phyloP scores from a whole-genome alignment of 2,888 invertebrate species.

The Dimorphilus gyrociliatus region DNA sequence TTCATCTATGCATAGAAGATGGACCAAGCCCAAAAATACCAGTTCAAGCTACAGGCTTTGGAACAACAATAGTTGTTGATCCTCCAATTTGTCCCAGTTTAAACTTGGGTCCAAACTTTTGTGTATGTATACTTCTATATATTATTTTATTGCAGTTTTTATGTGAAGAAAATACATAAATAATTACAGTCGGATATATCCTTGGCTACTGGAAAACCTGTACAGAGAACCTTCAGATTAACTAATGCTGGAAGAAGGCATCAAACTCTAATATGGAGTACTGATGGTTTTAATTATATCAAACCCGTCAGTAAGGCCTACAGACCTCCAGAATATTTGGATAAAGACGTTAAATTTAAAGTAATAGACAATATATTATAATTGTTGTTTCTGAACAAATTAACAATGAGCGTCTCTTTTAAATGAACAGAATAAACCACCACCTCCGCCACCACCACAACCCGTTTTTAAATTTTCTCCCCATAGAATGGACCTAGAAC shows the following conservation, averaged over 20 bases:
- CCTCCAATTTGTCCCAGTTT: constrained; percentile 45
- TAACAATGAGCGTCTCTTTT: background rate
- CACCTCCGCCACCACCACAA: constrained; percentile 6
- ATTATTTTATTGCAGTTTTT: too few species aligned
- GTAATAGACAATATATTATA: constrained; percentile 9
- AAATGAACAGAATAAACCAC: constrained; percentile 7
- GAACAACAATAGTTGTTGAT: constrained; percentile 49
- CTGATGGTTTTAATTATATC: constrained; percentile 27
- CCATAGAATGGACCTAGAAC: constrained; percentile 32
- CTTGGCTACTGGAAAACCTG: constrained; percentile 28
- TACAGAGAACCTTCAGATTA: constrained; percentile 24
- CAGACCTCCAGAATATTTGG: constrained; percentile 9
- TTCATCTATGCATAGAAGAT: constrained; percentile 34
- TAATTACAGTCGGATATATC: too few species aligned
- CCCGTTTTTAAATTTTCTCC: constrained; percentile 33
- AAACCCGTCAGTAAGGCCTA: constrained; percentile 17
- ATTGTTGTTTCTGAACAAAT: background rate
- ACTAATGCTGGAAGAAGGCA: constrained; percentile 36
- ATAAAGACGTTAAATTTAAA: constrained; percentile 25
- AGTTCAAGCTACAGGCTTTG: constrained; percentile 47
- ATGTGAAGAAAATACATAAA: too few species aligned
- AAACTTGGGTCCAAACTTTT: constrained; percentile 49
- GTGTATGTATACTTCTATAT: too few species aligned
- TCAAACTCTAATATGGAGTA: constrained; percentile 36
- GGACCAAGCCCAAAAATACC: constrained; percentile 39